Evolutionary conservation across 2,888 invertebrate genomes (phyloP), one percentile per base, ranked within the genome.

Genomic region (Tortricodes alternella): DNA sequence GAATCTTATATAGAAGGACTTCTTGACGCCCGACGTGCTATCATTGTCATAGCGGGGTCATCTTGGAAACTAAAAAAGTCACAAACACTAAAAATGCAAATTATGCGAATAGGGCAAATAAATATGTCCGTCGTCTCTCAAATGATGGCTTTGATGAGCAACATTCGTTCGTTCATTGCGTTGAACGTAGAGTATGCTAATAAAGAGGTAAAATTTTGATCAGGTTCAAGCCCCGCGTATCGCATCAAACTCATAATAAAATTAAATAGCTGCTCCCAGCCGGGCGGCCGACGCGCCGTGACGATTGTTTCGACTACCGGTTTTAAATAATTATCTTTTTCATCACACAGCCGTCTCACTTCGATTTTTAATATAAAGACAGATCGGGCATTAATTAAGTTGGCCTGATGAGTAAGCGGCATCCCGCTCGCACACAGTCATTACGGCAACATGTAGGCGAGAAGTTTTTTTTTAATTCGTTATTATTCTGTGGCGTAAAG

Each of bases 401-500:
- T 73, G 75, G 78, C 76, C 74, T 89, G 89, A 90, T 89, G 89
- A 90, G 88, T 81, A 87, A 70, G 76, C 75, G 65, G 74, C 80
- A 74, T 74, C 78, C 74, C 78, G 76, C 75, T 71, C 74, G 66
- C 73, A 70, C 71, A 80, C 77, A 81, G 79, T 88, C 89, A 89
- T 89, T 89, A 89, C 80, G 72, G 75, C 77, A 78, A 76, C 85
- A 87, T 89, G 86, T 87, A 83, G 83, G 83, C 79, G 79, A 83
- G 83, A 86, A 89, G 83, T 76, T 80, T 89, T 90, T 83, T 80
- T 89, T 89, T 89, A 89, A 90, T 90, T 90, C 85, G 85, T 90
- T 86, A 89, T 90, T 90, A 90, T 89, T 88, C 83, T 85, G 85
- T 89, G 89, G 90, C 90, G 90, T 89, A 90, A 90, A 91, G 91